Percentiles rank a stretch among this genome's conserved stretches.
Conservation (phyloP, 2,797 vertebrate genomes). For the Halcyon smyrnensis region DNA sequence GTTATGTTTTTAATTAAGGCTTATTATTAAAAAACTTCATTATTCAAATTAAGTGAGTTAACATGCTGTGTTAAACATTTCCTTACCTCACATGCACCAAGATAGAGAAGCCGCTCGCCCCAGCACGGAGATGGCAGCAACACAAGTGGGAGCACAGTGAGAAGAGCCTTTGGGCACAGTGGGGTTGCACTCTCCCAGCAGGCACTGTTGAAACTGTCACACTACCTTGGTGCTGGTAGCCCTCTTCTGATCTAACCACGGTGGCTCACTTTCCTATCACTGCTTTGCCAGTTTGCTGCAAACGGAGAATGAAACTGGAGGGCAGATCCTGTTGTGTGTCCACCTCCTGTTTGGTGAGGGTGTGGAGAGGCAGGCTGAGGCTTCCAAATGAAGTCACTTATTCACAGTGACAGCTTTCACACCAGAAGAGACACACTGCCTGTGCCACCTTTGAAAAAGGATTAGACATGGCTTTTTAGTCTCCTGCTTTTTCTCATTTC, state of each 20-base stretch:
- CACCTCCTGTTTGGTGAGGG: not conserved
- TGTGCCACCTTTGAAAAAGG: not conserved
- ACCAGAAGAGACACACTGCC: not conserved
- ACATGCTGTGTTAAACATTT: not conserved
- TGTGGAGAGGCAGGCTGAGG: not conserved
- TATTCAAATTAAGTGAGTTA: not conserved
- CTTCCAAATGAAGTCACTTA: not conserved
- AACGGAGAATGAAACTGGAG: not conserved
- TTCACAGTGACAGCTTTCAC: not conserved
- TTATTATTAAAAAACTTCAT: not conserved
- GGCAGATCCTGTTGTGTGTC: not conserved
- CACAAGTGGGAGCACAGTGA: accelerated
- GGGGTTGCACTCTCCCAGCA: not conserved
- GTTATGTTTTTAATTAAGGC: not conserved
- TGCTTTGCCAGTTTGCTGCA: not conserved
- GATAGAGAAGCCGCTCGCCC: not conserved
- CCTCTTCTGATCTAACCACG: not conserved
- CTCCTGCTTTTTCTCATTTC: not conserved
- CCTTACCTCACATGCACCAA: not conserved
- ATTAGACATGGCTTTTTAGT: constrained; percentile 42
- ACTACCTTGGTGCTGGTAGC: not conserved
- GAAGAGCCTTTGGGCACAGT: not conserved
- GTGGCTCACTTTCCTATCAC: not conserved
- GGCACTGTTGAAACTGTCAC: not conserved
- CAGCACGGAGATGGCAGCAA: not conserved